Conservation (phyloP, 2,113 vertebrate species). For the Rhinogobius similis region DNA sequence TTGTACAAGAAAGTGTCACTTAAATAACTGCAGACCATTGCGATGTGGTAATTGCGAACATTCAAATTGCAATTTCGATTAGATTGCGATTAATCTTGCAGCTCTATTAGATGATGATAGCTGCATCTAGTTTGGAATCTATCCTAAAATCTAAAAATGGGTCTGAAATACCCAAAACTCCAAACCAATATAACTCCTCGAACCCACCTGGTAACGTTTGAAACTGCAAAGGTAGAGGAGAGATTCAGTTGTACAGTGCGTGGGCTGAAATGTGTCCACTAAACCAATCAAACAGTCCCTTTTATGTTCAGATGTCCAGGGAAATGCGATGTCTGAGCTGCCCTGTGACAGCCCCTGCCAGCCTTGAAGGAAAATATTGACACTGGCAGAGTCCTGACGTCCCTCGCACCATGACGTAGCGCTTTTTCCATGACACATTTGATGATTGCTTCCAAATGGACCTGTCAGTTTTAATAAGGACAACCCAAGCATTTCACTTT, state of each 20-base stretch:
- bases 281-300: neutral
- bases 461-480: slow-evolving; percentile 77
- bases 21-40: no score
- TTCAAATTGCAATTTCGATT: no score
- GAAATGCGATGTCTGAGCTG: slow-evolving; percentile 38
- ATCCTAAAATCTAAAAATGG: neutral
- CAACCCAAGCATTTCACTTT: slow-evolving; percentile 69
- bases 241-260: neutral
- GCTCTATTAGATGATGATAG: no score
- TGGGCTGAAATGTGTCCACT: slow-evolving; percentile 1
- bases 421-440: slow-evolving; percentile 80
- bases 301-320: slow-evolving; percentile 16
- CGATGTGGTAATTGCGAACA: no score
- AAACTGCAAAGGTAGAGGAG: neutral
- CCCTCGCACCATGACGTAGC: slow-evolving; percentile 71
- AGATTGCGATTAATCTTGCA: no score
- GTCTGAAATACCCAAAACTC: neutral
- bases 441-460: slow-evolving; percentile 83
- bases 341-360: slow-evolving; percentile 52
- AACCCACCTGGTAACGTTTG: neutral
- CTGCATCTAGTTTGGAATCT: neutral
- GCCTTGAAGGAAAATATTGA: slow-evolving; percentile 76
- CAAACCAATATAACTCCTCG: neutral
- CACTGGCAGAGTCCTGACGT: slow-evolving; percentile 67
- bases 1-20: no score